Evolutionary conservation across 2,888 invertebrate genomes (phyloP).

Genomic region (Ametastegia equiseti): DNA sequence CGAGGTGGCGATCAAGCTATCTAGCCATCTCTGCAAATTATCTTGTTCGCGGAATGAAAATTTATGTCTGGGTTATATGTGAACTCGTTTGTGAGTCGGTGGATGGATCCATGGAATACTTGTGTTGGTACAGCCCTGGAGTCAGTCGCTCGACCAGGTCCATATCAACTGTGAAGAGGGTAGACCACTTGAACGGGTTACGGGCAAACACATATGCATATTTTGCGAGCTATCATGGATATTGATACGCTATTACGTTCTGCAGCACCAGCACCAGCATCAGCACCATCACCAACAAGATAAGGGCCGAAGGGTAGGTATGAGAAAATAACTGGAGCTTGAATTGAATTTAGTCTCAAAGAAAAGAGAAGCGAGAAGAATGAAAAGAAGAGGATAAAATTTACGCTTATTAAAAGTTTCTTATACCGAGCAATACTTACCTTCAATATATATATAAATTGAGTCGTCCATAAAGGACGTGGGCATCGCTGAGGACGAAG

Average conservation of each 20-base stretch:
- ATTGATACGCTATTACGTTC: not conserved
- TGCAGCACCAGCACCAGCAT: too few species aligned
- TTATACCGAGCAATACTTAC: not conserved
- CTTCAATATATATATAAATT: not conserved
- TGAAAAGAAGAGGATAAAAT: too few species aligned
- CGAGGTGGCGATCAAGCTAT: conserved; percentile 13
- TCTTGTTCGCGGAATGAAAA: not conserved
- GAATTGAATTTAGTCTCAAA: not conserved
- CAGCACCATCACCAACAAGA: not conserved
- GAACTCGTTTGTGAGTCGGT: not conserved
- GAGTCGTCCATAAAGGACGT: not conserved
- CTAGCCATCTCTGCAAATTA: not conserved
- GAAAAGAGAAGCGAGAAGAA: too few species aligned
- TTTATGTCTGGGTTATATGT: not conserved
- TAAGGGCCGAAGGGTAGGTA: not conserved
- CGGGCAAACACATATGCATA: conserved; percentile 20
- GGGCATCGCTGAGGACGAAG: too few species aligned
- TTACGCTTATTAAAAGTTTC: conserved; percentile 4
- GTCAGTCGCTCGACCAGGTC: conserved; percentile 38
- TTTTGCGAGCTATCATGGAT: not conserved
- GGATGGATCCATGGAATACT: not conserved
- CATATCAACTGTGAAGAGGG: conserved; percentile 34
- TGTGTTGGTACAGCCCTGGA: not conserved
- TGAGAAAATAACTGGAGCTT: not conserved
- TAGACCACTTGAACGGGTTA: conserved; percentile 36